These are phyloP conservation scores for Oligia fasciuncula DNA, from an alignment of 2,888 invertebrate genomes.

Conservation along the genomic window DNA sequence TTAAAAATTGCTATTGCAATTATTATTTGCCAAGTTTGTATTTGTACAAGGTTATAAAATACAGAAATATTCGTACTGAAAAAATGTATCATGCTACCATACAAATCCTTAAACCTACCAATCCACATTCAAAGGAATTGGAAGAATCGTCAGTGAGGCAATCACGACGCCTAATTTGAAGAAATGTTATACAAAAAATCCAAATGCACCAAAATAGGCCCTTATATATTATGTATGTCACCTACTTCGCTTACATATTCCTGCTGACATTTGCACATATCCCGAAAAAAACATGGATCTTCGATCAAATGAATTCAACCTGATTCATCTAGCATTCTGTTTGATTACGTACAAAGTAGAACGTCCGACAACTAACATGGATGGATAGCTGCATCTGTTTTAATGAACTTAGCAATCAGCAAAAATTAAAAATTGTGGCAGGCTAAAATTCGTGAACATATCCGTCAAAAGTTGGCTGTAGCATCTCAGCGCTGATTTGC, in stretches of 20 bases:
- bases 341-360: slow-evolving; percentile 3
- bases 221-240: too few relatives aligned
- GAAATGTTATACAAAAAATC: not conserved
- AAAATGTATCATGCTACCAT: not conserved
- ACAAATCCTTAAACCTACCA: not conserved
- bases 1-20: too few relatives aligned
- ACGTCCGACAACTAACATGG: not conserved
- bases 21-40: too few relatives aligned
- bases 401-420: slow-evolving; percentile 37
- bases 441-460: too few relatives aligned
- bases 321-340: not conserved
- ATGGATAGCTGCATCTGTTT: not conserved
- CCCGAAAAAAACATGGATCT: not conserved
- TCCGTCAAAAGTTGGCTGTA: too few relatives aligned
- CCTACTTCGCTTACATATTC: not conserved
- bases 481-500: too few relatives aligned
- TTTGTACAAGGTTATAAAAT: too few relatives aligned
- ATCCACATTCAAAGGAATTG: not conserved
- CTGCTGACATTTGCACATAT: not conserved
- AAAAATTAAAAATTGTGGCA: slow-evolving; percentile 39
- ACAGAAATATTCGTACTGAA: too few relatives aligned
- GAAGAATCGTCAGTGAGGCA: not conserved
- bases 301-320: not conserved
- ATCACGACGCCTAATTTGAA: not conserved
- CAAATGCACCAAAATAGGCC: not conserved